Evolutionary conservation across 2,113 vertebrate genomes (phyloP), one percentile per base, ranked within the genome.

Genomic region (Plotosus lineatus): DNA sequence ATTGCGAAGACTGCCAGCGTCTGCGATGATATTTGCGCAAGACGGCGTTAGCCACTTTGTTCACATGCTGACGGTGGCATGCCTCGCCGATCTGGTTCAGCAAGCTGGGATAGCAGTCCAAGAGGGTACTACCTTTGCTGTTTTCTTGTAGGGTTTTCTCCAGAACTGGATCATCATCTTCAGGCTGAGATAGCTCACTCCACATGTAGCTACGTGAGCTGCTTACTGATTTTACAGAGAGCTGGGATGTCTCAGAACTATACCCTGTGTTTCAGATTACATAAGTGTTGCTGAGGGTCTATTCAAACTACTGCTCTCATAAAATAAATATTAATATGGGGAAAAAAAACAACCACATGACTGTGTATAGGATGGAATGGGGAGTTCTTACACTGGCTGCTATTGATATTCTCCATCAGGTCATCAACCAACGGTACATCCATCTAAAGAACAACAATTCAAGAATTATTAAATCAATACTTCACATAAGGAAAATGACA

Each of bases 71-170:
- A 21, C 89, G 85, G 1, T 66, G 82, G 69, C 80, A 89, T 0
- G 88, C 91, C 23, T 73, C 44, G 2, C 63, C 84, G 1, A 94
- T 86, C 55, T 88, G 90, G 71, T 82, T 84, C 28, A 93, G 83
- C 90, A 91, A 92, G 83, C 81, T 81, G 28, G 93, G 90, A 86
- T 93, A 94, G 51, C 92, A 80, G 14, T 92, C 91, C 53, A 85
- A 61, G 12, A 91, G 78, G 12, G 85, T 88, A 53, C 78, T 87
- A 40, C 86, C 82, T 1, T 89, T 82, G 79, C 85, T 90, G 31
- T 68, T 89, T n/a, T n/a, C n/a, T n/a, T n/a, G n/a, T 26, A 94
- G 82, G 12, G 86, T 87, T 83, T 78, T 86, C 66, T 93, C 90
- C 80, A 93, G 88, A 11, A 88, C 87, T 40, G 88, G 84, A 17